phyloP scores from a whole-genome alignment of 2,113 vertebrate genomes.

The Collichthys lucidus region DNA sequence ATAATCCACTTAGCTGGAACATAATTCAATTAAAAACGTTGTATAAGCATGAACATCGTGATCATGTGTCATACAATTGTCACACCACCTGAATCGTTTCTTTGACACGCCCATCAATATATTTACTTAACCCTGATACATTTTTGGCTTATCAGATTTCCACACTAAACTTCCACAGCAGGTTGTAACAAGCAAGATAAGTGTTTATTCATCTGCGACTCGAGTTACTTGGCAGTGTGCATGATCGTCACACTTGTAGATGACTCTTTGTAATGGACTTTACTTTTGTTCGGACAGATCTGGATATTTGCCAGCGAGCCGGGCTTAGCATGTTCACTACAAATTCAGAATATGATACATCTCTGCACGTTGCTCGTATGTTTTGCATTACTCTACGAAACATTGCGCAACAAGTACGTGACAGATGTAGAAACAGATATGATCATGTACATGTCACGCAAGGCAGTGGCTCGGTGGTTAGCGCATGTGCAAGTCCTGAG shows the following conservation, averaged over 20 bases:
- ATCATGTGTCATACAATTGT: neutral
- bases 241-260: neutral
- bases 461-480: neutral
- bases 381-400: neutral
- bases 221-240: neutral
- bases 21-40: neutral
- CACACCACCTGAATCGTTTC: neutral
- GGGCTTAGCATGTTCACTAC: no score
- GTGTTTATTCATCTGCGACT: neutral
- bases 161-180: neutral
- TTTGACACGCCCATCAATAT: neutral
- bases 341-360: neutral
- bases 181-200: neutral
- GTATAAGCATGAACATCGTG: neutral
- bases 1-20: conserved; percentile 20
- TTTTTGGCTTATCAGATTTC: neutral
- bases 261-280: neutral
- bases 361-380: neutral
- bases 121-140: neutral
- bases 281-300: neutral
- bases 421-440: neutral
- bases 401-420: neutral
- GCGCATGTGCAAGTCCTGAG: neutral
- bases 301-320: neutral
- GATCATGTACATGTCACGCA: neutral